Evolutionary conservation across 2,113 vertebrate species (phyloP).

Genomic region (Hyaena hyaena): DNA sequence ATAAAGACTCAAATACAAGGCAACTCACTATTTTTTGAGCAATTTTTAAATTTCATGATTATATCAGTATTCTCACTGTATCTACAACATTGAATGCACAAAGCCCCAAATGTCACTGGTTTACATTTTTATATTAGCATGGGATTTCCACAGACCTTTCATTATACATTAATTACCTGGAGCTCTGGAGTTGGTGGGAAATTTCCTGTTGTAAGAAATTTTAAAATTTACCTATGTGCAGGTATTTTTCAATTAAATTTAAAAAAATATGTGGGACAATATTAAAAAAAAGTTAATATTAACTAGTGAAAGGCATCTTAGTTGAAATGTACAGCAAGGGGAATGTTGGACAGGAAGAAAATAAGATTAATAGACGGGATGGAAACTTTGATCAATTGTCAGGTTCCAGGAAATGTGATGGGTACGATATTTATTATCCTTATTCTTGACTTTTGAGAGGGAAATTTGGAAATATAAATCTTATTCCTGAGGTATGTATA

Average conservation of each 20-base stretch:
- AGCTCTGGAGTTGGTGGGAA: neutral
- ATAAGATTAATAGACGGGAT: neutral
- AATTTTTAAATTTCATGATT: neutral
- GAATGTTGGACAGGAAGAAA: neutral
- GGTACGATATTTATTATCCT: neutral
- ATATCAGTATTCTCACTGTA: neutral
- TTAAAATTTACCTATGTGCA: neutral
- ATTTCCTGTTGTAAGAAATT: neutral
- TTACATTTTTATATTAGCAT: slow-evolving; percentile 13
- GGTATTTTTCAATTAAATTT: neutral
- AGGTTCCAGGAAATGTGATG: neutral
- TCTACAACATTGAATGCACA: neutral
- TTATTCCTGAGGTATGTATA: neutral
- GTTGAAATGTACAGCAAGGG: neutral
- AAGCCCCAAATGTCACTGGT: neutral
- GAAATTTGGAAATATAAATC: slow-evolving; percentile 5
- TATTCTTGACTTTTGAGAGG: slow-evolving; percentile 35
- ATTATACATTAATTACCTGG: slow-evolving; percentile 18
- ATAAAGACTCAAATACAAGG: slow-evolving; percentile 27
- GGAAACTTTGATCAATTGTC: neutral
- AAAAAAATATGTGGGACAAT: neutral
- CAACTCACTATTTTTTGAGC: neutral
- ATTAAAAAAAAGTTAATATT: slow-evolving; percentile 40
- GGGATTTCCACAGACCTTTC: neutral
- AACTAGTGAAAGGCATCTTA: neutral